Percentiles rank a stretch among this genome's conserved stretches.
These are phyloP conservation scores for Hermetia illucens DNA, from an alignment of 1,140 invertebrate species.

Conservation along the genomic window DNA sequence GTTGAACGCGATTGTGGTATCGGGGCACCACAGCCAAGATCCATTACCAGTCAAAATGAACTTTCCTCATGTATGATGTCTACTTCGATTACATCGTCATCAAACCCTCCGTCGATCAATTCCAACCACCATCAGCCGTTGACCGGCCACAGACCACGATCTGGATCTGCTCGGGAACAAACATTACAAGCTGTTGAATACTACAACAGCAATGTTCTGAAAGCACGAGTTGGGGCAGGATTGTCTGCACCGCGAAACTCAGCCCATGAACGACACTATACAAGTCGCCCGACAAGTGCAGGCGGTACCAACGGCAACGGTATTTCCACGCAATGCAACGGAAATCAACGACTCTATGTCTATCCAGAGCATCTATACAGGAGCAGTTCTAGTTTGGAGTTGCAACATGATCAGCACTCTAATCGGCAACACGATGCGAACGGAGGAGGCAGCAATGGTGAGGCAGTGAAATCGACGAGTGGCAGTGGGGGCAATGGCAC, in stretches of 20 bases:
- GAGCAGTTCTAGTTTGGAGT: constrained; percentile 44
- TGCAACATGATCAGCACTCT: constrained; percentile 25
- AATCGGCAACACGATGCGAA: constrained; percentile 11
- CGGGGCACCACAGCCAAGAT: neutral
- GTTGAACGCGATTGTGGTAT: neutral
- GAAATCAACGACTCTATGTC: constrained; percentile 8
- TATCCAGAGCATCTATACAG: constrained; percentile 36
- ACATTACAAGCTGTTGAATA: constrained; percentile 35
- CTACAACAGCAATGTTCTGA: constrained; percentile 34
- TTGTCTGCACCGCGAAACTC: constrained; percentile 11
- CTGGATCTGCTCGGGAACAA: constrained; percentile 20
- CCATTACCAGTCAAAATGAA: neutral
- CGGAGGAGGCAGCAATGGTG: constrained; percentile 24
- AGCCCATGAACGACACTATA: constrained; percentile 11
- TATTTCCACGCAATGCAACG: constrained; percentile 4
- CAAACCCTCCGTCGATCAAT: constrained; percentile 13
- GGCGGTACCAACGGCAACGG: constrained; percentile 19
- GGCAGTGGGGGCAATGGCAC: too few relatives aligned
- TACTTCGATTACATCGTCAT: neutral
- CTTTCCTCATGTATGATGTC: neutral
- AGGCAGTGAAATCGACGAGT: constrained; percentile 15
- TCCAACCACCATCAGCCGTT: constrained; percentile 19
- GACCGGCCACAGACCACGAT: constrained; percentile 7
- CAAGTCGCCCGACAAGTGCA: constrained; percentile 12
- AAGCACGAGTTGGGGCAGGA: constrained; percentile 29